Evolutionary conservation across 2,113 vertebrate genomes (phyloP), one percentile per base, ranked within the genome.

Genomic region (Piprites chloris): DNA sequence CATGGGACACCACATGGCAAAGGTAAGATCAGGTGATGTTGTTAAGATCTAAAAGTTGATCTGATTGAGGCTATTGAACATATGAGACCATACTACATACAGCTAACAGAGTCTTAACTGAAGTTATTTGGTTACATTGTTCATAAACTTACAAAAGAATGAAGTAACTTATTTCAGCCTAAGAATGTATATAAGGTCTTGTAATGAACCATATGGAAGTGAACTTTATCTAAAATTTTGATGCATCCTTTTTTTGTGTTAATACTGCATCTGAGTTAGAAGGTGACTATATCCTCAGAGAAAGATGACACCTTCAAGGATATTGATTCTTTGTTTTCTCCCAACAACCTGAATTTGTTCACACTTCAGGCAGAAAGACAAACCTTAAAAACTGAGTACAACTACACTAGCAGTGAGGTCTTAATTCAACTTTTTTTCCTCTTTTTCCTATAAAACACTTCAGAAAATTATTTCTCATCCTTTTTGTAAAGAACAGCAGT

Each of bases 1-100:
- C 0, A 0, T 20, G 18, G 9, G 9, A 82, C 46, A 7, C 58
- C 24, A 74, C 6, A 46, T 3, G 9, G 39, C 28, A 88, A 55
- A 78, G 19, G 11, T 47, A 23, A 74, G 14, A 53, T 33, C 6
- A 62, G 7, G 6, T 47, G 16, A 75, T 30, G 73, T 62, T 79
- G 12, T 63, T 59, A 79, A 88, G 13, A 53, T n/a, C 22, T 49
- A 15, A 30, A 89, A 68, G 13, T 30, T 41, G 33, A 49, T 35
- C 30, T 47, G 9, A 37, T 20, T 23, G n/a, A 58, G 3, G 9
- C 1, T 37, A 32, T 13, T 68, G 14, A 87, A 82, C 17, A 77
- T 28, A 14, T 12, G 3, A 88, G 16, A 58, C 14, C 11, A 11
- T 42, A 49, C 17, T 52, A 41, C 17, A 42, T 19, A 20, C 14